Evolutionary conservation across 2,113 vertebrate genomes (phyloP).

Genomic region (Henicopernis longicauda): DNA sequence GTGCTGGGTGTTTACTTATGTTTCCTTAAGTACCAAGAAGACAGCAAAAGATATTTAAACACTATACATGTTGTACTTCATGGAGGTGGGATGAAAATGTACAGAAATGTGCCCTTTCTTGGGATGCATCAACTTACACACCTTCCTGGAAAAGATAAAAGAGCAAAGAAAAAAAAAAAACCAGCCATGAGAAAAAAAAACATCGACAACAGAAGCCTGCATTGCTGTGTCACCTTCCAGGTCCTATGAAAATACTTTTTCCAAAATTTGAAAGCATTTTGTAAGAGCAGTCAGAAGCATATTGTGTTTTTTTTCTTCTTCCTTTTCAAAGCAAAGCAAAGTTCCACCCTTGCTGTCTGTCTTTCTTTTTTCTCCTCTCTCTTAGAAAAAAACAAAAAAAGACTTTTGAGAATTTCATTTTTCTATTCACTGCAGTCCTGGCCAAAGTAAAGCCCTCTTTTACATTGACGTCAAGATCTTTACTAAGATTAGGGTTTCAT

Average conservation of each 20-base stretch:
- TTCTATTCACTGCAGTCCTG: conserved; percentile 79
- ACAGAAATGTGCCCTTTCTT: background rate
- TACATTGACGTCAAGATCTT: conserved; percentile 91
- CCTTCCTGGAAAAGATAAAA: conserved; percentile 34
- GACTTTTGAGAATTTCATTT: conserved; percentile 78
- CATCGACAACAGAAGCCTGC: background rate
- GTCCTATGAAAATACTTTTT: conserved; percentile 56
- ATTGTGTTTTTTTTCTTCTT: background rate
- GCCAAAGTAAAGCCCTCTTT: conserved; percentile 86
- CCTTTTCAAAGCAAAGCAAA: conserved; percentile 71
- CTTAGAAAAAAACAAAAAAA: background rate
- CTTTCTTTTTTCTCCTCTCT: background rate
- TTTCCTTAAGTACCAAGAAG: conserved; percentile 44
- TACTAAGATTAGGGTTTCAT: conserved; percentile 89
- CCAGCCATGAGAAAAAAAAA: background rate
- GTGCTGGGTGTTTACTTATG: background rate
- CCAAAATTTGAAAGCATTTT: conserved; percentile 63
- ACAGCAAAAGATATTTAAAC: conserved; percentile 33
- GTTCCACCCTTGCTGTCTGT: conserved; percentile 64
- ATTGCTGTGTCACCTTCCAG: conserved; percentile 19
- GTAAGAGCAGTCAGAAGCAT: conserved; percentile 53
- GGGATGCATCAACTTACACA: background rate
- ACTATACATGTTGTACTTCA: background rate
- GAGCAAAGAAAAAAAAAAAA: background rate
- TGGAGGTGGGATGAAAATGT: background rate